phyloP scores from a whole-genome alignment of 2,888 invertebrate species.

The Fissipunctia ypsillon region DNA sequence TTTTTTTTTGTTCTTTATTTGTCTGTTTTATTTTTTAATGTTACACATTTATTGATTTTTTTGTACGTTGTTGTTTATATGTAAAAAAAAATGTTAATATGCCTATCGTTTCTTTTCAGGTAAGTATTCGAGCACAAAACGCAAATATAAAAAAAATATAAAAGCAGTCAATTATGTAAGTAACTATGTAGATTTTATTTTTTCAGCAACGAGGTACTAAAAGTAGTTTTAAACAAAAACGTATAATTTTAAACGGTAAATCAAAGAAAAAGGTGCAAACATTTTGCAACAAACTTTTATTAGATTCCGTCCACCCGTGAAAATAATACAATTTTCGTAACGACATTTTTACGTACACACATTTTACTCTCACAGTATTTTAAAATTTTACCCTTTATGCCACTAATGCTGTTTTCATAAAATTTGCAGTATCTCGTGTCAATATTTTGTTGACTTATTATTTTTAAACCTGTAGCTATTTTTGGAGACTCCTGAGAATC shows the following conservation, averaged over 20 bases:
- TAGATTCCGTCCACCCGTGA: no score
- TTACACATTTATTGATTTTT: neutral
- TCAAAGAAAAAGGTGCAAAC: neutral
- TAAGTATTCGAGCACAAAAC: slow-evolving; percentile 54
- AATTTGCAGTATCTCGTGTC: no score
- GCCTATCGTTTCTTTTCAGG: slow-evolving; percentile 64
- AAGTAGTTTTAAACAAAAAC: neutral
- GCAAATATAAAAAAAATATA: neutral
- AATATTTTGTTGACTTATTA: no score
- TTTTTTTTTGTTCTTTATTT: neutral
- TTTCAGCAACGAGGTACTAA: neutral
- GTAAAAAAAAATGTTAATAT: neutral
- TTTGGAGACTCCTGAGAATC: no score
- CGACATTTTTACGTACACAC: no score
- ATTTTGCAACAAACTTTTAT: no score
- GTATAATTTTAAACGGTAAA: neutral
- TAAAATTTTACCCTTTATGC: no score
- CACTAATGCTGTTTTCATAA: no score
- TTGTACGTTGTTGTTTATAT: neutral
- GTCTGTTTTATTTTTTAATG: no score
- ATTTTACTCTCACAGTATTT: no score
- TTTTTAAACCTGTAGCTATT: no score
- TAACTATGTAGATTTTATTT: neutral
- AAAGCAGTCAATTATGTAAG: slow-evolving; percentile 12
- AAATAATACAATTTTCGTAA: no score